A percentile compares a stretch with the other conserved stretches of the same genome.
Conservation (phyloP, 2,113 vertebrate genomes). For the Hippocampus abdominalis region DNA sequence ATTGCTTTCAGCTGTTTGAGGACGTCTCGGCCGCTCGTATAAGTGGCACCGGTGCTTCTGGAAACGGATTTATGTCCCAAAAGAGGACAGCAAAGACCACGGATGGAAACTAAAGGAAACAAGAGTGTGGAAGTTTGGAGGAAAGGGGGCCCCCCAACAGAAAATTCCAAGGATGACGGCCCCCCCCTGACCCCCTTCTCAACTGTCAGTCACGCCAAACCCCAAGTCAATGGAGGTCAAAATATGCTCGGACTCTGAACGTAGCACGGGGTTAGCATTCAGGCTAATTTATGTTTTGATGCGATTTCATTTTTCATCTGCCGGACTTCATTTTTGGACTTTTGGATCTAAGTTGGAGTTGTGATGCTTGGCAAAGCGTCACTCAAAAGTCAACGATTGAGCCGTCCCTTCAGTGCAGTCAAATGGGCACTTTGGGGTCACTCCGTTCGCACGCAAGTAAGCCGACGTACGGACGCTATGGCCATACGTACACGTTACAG, state of each 20-base stretch:
- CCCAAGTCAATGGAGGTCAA: not conserved
- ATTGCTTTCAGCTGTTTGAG: conserved; percentile 60
- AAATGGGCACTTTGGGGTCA: not conserved
- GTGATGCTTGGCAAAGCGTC: not conserved
- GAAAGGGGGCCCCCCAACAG: not conserved
- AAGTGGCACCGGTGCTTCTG: conserved; percentile 20
- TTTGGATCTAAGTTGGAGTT: no score
- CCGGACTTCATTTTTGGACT: no score
- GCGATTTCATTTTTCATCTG: no score
- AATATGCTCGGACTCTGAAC: no score
- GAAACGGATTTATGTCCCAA: conserved; percentile 32
- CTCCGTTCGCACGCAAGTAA: not conserved
- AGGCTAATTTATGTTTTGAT: no score
- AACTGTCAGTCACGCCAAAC: not conserved
- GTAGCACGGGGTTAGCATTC: no score
- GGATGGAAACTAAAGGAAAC: conserved; percentile 4
- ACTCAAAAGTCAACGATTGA: not conserved
- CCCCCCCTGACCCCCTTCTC: not conserved
- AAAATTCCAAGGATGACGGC: not conserved
- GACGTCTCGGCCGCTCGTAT: conserved; percentile 33
- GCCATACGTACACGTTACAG: conserved; percentile 5
- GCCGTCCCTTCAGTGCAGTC: not conserved
- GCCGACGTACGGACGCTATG: not conserved
- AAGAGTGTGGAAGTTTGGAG: conserved; percentile 3
- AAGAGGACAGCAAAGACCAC: conserved; percentile 19